A percentile compares a stretch with the other conserved stretches of the same genome.
Conservation (phyloP, 1,140 invertebrate species). For the Caenorhabditis inopinata region DNA sequence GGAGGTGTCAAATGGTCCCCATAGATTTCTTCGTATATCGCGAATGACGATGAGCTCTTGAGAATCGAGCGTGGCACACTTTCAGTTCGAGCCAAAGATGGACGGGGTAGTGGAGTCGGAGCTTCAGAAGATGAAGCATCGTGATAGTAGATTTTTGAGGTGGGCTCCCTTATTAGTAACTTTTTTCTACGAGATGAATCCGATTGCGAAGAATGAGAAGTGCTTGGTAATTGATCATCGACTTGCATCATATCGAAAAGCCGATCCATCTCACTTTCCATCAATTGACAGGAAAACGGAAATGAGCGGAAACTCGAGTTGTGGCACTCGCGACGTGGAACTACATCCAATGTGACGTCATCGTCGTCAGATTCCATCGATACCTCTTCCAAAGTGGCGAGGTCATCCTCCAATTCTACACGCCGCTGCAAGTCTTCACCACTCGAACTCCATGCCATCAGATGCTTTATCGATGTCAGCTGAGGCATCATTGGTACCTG, state of each 20-base stretch:
- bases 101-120: background rate
- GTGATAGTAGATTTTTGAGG: constrained; percentile 1
- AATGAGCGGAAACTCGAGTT: background rate
- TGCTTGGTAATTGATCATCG: background rate
- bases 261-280: constrained; percentile 21
- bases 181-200: background rate
- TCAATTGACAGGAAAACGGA: background rate
- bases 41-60: background rate
- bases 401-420: background rate
- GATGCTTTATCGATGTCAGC: background rate
- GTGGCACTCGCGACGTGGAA: background rate
- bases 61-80: background rate
- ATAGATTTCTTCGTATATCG: constrained; percentile 22
- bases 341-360: background rate
- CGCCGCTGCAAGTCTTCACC: background rate
- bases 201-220: background rate
- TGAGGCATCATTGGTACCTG: background rate
- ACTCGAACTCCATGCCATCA: background rate
- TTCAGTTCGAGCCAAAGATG: background rate
- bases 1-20: constrained; percentile 21
- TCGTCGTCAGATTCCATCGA: constrained; percentile 5
- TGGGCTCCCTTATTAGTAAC: background rate
- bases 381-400: background rate
- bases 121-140: background rate
- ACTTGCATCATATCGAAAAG: constrained; percentile 26